Evolutionary conservation across 2,888 invertebrate species (phyloP).

Genomic region (Gibbula magus): DNA sequence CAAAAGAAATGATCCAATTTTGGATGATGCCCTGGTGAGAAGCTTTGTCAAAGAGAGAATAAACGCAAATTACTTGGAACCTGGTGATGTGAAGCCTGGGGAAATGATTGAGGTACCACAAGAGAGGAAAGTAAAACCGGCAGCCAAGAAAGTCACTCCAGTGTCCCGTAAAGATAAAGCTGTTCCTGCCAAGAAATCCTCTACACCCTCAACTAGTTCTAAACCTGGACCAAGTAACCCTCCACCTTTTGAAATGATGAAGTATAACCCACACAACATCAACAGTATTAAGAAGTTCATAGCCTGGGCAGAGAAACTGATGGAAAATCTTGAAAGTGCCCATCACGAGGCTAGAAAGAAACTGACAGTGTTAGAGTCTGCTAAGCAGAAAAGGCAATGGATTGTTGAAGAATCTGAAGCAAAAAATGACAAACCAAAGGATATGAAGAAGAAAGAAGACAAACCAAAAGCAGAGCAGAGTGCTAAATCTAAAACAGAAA

Average conservation of each 20-base stretch:
- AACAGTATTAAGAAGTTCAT: not conserved
- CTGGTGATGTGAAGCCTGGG: not conserved
- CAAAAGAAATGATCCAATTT: not conserved
- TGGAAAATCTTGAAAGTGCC: not conserved
- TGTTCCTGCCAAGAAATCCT: no score
- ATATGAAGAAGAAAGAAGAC: no score
- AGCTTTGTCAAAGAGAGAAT: not conserved
- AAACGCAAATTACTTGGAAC: not conserved
- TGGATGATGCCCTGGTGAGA: not conserved
- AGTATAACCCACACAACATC: not conserved
- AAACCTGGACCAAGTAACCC: not conserved
- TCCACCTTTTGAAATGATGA: not conserved
- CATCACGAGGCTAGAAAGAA: not conserved
- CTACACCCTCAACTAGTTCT: not conserved
- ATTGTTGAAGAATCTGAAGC: no score
- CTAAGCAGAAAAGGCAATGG: no score
- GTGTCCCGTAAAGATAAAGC: no score
- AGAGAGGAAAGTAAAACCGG: no score
- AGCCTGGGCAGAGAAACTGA: not conserved
- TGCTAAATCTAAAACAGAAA: no score
- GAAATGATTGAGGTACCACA: not conserved
- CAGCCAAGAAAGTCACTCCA: no score
- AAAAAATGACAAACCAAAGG: no score
- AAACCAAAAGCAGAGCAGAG: no score
- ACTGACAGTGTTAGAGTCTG: no score